Base-by-base conservation (phyloP, 2,113 vertebrate genomes). In the Leptodactylus fuscus region DNA sequence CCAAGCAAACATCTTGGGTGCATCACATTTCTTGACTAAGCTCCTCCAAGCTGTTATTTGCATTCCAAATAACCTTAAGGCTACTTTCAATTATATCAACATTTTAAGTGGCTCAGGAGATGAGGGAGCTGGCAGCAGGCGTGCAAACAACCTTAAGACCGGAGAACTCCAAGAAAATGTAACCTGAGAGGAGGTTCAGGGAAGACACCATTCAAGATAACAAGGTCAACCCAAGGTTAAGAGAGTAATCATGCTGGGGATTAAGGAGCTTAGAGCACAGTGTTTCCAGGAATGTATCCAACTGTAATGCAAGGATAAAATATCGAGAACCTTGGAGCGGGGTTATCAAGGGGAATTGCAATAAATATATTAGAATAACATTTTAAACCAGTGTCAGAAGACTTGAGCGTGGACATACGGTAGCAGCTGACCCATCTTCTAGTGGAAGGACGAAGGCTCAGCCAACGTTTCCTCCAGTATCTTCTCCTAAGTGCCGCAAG, bases 41-140 rank as follows among this genome's bases (percentile, higher is more conserved):
- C 51, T 83, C 36, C 51, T 46, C 75, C 41, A 74, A 74, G 70
- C 69, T 83, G 69, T 74, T 69, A 55, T 74, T 83, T 83, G 70
- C 22, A 83, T 74, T 83, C 53, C 70, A 73, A 36, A 48, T 46
- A 24, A 81, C 44, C 62, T 81, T 49, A 81, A 69, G 71, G 49
- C 48, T 55, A 58, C 53, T 71, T 32, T 29, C 49, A 29, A 83
- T 83, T 83, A 58, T 29, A 74, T 58, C 81, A 83, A 83, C 51
- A 74, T 60, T 74, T 71, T 20, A 71, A 53, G 69, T 71, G 73
- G 81, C 51, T 83, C 36, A n/a, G 67, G 55, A 71, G 32, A 44
- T 41, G 38, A 36, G 70, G 15, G 38, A 74, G 11, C 51, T 55
- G 51, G 69, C 69, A 74, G 36, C 32, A 22, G 16, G 8, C 34